phyloP scores from a whole-genome alignment of 2,113 vertebrate genomes.

The Poicephalus gulielmi region DNA sequence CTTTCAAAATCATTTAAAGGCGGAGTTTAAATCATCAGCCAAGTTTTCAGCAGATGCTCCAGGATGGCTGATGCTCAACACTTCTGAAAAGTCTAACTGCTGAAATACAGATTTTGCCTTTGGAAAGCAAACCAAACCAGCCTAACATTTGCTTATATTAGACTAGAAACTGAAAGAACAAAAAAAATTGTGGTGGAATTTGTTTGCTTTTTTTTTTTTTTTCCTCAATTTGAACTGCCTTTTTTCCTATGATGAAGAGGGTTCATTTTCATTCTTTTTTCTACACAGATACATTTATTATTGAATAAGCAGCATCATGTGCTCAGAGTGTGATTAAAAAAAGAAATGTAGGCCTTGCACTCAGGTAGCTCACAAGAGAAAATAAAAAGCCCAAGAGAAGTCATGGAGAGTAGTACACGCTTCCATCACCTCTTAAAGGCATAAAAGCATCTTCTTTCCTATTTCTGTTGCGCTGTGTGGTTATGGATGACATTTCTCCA shows the following conservation, averaged over 20 bases:
- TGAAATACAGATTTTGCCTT: neutral
- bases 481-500: neutral
- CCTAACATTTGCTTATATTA: neutral
- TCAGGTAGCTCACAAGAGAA: neutral
- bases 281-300: constrained; percentile 22
- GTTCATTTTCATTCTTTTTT: neutral
- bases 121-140: neutral
- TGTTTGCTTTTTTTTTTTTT: neutral
- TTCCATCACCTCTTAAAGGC: neutral
- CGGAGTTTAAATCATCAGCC: neutral
- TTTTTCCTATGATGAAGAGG: neutral
- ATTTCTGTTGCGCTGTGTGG: neutral
- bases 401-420: neutral
- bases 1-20: neutral
- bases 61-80: neutral
- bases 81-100: neutral
- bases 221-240: neutral
- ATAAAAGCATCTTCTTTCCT: neutral
- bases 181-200: neutral
- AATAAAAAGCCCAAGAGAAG: neutral
- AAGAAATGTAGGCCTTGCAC: constrained; percentile 1
- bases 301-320: constrained; percentile 10
- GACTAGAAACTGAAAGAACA: neutral
- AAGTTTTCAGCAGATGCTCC: neutral
- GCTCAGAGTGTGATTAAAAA: neutral